These are phyloP conservation scores for Macaria notata DNA, from an alignment of 2,888 invertebrate species.

Conservation along the genomic window DNA sequence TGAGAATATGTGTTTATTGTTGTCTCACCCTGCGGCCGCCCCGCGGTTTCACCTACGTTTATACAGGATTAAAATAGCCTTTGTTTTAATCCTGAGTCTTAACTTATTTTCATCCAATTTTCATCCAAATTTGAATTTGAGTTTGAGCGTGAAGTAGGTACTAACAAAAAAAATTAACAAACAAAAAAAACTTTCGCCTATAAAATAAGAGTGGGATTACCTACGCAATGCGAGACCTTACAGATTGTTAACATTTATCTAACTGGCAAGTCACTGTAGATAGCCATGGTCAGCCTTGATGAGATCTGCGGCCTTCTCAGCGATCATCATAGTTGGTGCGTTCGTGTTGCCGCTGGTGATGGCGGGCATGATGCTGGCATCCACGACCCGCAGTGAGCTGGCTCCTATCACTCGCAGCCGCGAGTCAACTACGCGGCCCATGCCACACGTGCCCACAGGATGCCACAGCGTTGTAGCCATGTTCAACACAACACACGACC, in stretches of 20 bases:
- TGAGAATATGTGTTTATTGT: no score
- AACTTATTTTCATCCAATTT: neutral
- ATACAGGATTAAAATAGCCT: neutral
- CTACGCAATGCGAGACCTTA: no score
- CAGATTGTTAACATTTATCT: no score
- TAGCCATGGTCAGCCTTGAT: conserved; percentile 17
- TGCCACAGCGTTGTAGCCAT: conserved; percentile 84
- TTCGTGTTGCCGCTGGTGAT: conserved; percentile 81
- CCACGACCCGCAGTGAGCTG: conserved; percentile 30
- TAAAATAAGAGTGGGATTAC: neutral
- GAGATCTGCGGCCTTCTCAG: conserved; percentile 35
- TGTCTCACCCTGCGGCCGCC: no score
- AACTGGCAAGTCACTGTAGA: no score
- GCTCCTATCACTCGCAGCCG: conserved; percentile 36
- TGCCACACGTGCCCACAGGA: conserved; percentile 52
- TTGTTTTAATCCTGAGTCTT: neutral
- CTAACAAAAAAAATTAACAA: neutral
- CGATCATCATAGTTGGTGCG: conserved; percentile 60
- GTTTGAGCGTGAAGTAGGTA: neutral
- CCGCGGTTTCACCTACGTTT: no score
- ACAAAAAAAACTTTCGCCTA: neutral
- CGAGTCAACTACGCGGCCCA: conserved; percentile 58
- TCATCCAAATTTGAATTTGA: neutral
- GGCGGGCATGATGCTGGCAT: conserved; percentile 62
- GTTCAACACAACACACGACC: conserved; percentile 48